phyloP scores from a whole-genome alignment of 2,888 invertebrate species.

The Hypomecis atomaria region DNA sequence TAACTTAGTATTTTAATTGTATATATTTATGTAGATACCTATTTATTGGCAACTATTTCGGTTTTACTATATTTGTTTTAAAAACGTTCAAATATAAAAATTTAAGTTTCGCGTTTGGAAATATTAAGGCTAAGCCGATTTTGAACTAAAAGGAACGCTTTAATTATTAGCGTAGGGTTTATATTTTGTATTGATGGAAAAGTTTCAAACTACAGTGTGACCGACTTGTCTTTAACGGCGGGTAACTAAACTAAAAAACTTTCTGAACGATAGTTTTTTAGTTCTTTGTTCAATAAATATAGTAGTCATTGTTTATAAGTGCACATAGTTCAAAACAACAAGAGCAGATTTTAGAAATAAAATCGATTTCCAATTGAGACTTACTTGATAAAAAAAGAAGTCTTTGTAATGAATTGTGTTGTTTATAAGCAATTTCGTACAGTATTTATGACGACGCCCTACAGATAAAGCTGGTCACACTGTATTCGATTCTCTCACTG shows the following conservation, averaged over 20 bases:
- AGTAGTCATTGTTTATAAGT: no score
- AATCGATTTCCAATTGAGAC: no score
- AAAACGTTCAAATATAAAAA: conserved; percentile 42
- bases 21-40: conserved; percentile 63
- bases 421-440: no score
- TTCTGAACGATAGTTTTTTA: conserved; percentile 4
- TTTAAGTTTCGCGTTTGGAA: conserved; percentile 48
- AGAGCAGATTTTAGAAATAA: no score
- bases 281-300: neutral
- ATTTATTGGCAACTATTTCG: conserved; percentile 77
- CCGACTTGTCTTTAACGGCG: neutral
- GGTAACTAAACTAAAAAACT: neutral
- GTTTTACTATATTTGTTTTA: conserved; percentile 55
- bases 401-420: no score
- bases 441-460: neutral
- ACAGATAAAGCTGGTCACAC: conserved; percentile 5
- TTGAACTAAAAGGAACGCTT: conserved; percentile 67
- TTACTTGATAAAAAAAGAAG: no score
- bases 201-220: conserved; percentile 63
- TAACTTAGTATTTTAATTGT: conserved; percentile 78
- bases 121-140: conserved; percentile 69
- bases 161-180: conserved; percentile 72
- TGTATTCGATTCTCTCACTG: conserved; percentile 65
- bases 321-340: no score
- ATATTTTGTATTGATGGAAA: conserved; percentile 74